Base-by-base conservation (phyloP, 1,140 invertebrate species). In the Aphis gossypii region DNA sequence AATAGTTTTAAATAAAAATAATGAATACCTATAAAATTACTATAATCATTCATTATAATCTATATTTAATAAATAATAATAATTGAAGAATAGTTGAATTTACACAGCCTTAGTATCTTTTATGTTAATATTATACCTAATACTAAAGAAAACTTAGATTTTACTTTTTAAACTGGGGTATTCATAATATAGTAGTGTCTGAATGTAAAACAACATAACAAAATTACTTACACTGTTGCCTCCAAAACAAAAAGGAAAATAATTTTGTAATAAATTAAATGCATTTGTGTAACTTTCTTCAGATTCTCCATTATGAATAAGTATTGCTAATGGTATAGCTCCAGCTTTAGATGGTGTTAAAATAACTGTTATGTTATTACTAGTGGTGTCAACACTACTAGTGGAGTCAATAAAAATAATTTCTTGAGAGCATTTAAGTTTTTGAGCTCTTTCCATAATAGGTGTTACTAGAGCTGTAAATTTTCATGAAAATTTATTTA, bases 261-360 rank as follows among this genome's bases (percentile, higher is more conserved):
- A 54, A 54, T 89, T 18, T 89, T 54, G 35, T n/a, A 89, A 89
- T 89, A 89, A 89, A 54, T 25, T 18, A 54, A 89, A 89, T 89
- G 87, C 48, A 89, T 89, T 54, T 89, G 30, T 89, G 18, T 89
- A 89, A 35, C 87, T 89, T 44, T 30, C 44, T 48, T 88, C 25
- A 5, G 23, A 88, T 46, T 88, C 86, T 84, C 86, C 46, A 88
- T 88, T 44, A 48, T 46, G 86, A 48, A 88, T 88, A 30, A 46
- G 21, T 48, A 88, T 88, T 46, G 86, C 38, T 84, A 84, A 41
- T 84, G 83, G 83, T 84, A 84, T 84, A 7, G 83, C 83, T 84
- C 83, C 38, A 84, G 83, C 83, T 21, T 44, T 84, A 38, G 83
- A 84, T 84, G 83, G 83, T 44, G 83, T 84, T 84, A 88, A 46